phyloP scores from a whole-genome alignment of 2,888 invertebrate species.

The Margaritifera margaritifera region DNA sequence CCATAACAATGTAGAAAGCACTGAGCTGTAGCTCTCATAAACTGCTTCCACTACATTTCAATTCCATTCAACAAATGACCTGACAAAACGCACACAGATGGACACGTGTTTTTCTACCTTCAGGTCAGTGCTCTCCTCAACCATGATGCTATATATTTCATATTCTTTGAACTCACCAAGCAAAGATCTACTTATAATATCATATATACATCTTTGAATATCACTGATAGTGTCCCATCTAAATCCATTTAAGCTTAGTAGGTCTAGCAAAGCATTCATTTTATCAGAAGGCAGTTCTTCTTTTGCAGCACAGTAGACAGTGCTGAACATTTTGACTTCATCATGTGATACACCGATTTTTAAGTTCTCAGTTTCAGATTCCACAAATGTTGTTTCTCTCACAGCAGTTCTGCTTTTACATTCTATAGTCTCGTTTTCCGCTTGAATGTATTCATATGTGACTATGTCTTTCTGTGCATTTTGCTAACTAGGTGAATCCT shows the following conservation, averaged over 20 bases:
- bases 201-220: conserved; percentile 14
- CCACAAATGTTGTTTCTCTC: too few relatives aligned
- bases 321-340: conserved; percentile 14
- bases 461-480: too few relatives aligned
- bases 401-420: too few relatives aligned
- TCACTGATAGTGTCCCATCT: conserved; percentile 26
- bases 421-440: too few relatives aligned
- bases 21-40: too few relatives aligned
- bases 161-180: conserved; percentile 13
- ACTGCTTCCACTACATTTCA: too few relatives aligned
- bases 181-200: conserved; percentile 5
- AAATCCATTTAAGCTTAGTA: conserved; percentile 22
- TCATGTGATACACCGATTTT: neutral
- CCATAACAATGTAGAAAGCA: too few relatives aligned
- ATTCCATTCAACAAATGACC: too few relatives aligned
- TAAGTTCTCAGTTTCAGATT: neutral
- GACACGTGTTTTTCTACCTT: conserved; percentile 17
- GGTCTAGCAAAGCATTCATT: conserved; percentile 22
- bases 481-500: too few relatives aligned
- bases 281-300: conserved; percentile 20
- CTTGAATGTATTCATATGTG: too few relatives aligned
- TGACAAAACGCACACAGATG: conserved; percentile 26
- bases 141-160: conserved; percentile 14
- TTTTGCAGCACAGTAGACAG: conserved; percentile 19
- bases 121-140: conserved; percentile 32